These are phyloP conservation scores for Drosophila erecta DNA, from an alignment of 1,140 invertebrate species.

Conservation along the genomic window DNA sequence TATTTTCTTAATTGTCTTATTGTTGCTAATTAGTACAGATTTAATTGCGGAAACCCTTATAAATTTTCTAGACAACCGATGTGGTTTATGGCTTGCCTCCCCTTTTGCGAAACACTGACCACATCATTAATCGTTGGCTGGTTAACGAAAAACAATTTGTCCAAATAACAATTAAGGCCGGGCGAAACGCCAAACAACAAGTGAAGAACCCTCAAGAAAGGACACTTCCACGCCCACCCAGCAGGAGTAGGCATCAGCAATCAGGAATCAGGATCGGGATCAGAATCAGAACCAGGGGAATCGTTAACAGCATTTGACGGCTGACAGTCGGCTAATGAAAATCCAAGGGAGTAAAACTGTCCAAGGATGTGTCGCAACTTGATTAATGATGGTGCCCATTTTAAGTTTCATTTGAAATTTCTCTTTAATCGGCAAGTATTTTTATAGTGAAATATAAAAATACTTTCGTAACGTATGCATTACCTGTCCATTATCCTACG, in stretches of 20 bases:
- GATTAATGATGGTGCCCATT: conserved; percentile 50
- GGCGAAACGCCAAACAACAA: conserved; percentile 26
- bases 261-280: conserved; percentile 8
- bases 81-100: conserved; percentile 52
- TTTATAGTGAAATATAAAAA: conserved; percentile 1
- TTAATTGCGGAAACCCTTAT: conserved; percentile 65
- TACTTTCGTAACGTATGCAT: conserved; percentile 33
- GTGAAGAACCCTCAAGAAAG: conserved; percentile 30
- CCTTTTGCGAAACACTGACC: conserved; percentile 40
- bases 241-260: conserved; percentile 14
- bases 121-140: conserved; percentile 70
- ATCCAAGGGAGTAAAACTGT: conserved; percentile 48
- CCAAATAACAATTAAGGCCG: conserved; percentile 69
- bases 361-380: conserved; percentile 32
- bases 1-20: conserved; percentile 70
- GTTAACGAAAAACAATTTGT: conserved; percentile 76
- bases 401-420: conserved; percentile 45
- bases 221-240: conserved; percentile 37
- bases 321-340: conserved; percentile 74
- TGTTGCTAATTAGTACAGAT: conserved; percentile 64
- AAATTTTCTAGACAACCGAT: conserved; percentile 60
- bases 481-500: conserved; percentile 31
- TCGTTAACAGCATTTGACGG: conserved; percentile 48
- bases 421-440: conserved; percentile 24
- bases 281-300: conserved; percentile 9